Evolutionary conservation across 1,140 invertebrate genomes (phyloP).

Genomic region (Adelges cooleyi): DNA sequence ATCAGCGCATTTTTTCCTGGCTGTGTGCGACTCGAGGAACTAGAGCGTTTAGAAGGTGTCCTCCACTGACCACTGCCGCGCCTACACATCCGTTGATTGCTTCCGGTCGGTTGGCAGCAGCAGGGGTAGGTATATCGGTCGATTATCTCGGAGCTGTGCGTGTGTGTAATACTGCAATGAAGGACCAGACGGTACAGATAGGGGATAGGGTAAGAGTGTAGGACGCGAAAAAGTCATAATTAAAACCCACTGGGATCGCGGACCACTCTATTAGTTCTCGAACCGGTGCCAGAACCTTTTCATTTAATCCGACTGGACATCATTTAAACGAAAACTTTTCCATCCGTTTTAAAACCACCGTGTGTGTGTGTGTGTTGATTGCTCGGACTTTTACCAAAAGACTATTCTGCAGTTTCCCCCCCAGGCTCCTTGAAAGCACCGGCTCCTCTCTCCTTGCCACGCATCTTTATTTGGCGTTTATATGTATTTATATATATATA

Average conservation of each 20-base stretch:
- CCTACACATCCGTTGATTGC: too few species aligned
- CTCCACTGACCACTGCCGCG: too few species aligned
- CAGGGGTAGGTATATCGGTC: not conserved
- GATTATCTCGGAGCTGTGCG: not conserved
- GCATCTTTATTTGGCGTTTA: not conserved
- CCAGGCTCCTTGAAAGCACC: not conserved
- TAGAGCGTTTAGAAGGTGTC: too few species aligned
- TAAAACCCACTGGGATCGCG: slow-evolving; percentile 23
- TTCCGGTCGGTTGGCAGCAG: not conserved
- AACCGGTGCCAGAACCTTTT: slow-evolving; percentile 25
- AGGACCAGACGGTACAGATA: not conserved
- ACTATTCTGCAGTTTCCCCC: not conserved
- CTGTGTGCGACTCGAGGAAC: too few species aligned
- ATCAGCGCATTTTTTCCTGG: too few species aligned
- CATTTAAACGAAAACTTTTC: slow-evolving; percentile 28
- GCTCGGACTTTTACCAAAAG: slow-evolving; percentile 25
- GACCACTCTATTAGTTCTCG: slow-evolving; percentile 24
- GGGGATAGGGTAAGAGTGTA: not conserved
- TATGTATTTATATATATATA: not conserved
- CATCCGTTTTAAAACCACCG: slow-evolving; percentile 9
- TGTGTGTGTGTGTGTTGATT: slow-evolving; percentile 16
- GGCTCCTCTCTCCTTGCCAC: not conserved
- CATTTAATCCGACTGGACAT: slow-evolving; percentile 28
- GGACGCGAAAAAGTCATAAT: slow-evolving; percentile 19
- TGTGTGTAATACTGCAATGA: not conserved